These are phyloP conservation scores for Teleiodes luculella DNA, from an alignment of 2,888 invertebrate species.

Conservation along the genomic window DNA sequence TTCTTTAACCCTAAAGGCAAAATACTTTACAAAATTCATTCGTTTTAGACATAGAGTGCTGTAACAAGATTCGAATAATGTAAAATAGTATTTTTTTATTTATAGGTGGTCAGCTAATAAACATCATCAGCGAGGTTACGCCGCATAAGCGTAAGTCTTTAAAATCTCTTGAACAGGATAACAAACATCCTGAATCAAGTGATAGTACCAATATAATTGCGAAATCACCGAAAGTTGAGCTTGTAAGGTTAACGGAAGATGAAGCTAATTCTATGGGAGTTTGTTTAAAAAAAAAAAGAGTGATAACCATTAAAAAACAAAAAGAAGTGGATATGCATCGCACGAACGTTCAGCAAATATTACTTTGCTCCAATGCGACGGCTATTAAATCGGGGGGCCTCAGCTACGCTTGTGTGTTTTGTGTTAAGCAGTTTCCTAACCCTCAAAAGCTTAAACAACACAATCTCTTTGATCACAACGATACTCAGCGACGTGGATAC, in stretches of 20 bases:
- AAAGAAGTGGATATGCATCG: conserved; percentile 7
- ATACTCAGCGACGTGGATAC: conserved; percentile 30
- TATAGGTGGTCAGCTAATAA: too few relatives aligned
- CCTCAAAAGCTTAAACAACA: conserved; percentile 50
- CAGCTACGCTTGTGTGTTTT: conserved; percentile 54
- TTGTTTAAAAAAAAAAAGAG: background rate
- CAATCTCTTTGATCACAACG: conserved; percentile 38
- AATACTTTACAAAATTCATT: too few relatives aligned
- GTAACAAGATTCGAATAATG: too few relatives aligned
- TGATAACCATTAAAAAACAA: background rate
- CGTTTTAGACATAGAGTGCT: too few relatives aligned
- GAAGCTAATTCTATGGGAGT: background rate
- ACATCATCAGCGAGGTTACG: too few relatives aligned
- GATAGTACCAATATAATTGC: too few relatives aligned
- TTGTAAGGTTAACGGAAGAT: background rate
- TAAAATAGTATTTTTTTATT: too few relatives aligned
- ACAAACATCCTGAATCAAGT: too few relatives aligned
- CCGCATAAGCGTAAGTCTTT: too few relatives aligned
- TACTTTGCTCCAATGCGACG: conserved; percentile 50
- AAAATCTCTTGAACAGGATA: too few relatives aligned
- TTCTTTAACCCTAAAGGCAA: too few relatives aligned
- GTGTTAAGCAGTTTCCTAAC: conserved; percentile 40
- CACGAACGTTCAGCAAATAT: background rate
- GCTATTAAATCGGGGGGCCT: conserved; percentile 51
- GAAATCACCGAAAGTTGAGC: too few relatives aligned